Base-by-base conservation (phyloP, 2,797 vertebrate genomes). In the Arnoldichthys spilopterus region DNA sequence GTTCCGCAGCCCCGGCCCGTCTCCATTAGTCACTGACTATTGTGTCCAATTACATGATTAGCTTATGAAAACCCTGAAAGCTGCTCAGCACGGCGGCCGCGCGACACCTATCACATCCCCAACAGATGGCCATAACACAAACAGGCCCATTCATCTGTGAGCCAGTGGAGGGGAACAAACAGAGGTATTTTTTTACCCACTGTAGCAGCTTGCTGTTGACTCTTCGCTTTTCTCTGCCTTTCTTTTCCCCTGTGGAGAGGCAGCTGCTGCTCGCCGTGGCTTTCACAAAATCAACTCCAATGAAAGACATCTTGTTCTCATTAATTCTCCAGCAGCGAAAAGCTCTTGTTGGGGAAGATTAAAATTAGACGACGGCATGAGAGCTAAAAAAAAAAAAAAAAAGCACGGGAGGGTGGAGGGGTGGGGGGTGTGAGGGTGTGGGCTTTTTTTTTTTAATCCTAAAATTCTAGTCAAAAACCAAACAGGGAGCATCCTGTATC, bases 31-130 rank as follows among this genome's bases (percentile, higher is more conserved):
- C 91, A 92, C 91, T 87, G 85, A 89, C 73, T 91, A 89, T 83
- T 93, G 87, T 92, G 92, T 94, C 92, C 91, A 93, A 91, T 94
- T 92, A 90, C 63, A 88, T 85, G 85, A 90, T 90, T 92, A 94
- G 90, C 92, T 94, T 92, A 92, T 92, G 76, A 94, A 90, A 92
- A 83, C 66, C 81, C 75, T 54, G 40, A 70, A 76, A 84, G 69
- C 67, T 20, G 54, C 54, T 20, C 34, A 24, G 64, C 32, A n/a
- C 34, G 59, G 54, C 68, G 24, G 76, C 34, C 37, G 58, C 64
- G 69, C 74, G 85, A 87, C 84, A 86, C 82, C 81, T 83, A 79
- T 86, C 74, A 83, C 84, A 85, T 45, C 80, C 71, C 79, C 68
- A 83, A 73, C 54, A 85, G 87, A 86, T 86, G 76, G 85, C 72